These are phyloP conservation scores for Euura lappo DNA, from an alignment of 1,140 invertebrate genomes.

Conservation along the genomic window DNA sequence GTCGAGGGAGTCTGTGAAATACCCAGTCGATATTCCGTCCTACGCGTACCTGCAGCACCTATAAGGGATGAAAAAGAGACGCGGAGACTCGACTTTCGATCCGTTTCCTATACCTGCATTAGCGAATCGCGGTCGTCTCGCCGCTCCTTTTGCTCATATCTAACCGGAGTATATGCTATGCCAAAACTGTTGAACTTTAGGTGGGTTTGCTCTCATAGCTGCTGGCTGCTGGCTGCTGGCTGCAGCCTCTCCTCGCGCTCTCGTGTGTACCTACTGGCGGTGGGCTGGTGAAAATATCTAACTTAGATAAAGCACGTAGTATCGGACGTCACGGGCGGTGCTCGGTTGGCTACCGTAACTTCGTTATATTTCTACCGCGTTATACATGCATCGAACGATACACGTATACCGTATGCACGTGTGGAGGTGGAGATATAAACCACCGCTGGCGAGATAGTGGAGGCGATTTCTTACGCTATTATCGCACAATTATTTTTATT, in stretches of 20 bases:
- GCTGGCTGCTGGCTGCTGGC: too few species aligned
- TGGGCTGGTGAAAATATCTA: background rate
- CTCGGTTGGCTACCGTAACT: background rate
- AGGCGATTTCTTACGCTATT: too few species aligned
- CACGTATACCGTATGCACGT: background rate
- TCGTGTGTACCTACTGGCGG: background rate
- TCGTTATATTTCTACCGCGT: too few species aligned
- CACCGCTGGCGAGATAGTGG: too few species aligned
- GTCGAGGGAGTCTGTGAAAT: too few species aligned
- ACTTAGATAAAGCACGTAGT: constrained; percentile 5
- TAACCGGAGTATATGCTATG: background rate
- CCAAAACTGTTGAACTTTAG: constrained; percentile 3
- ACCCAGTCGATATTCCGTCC: too few species aligned
- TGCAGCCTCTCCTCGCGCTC: background rate
- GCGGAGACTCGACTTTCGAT: too few species aligned
- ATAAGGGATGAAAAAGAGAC: too few species aligned
- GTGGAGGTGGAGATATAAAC: background rate
- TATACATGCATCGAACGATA: too few species aligned
- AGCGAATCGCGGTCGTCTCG: background rate
- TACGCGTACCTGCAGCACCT: too few species aligned
- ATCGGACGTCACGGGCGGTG: background rate
- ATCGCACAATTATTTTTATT: too few species aligned
- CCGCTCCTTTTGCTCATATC: background rate
- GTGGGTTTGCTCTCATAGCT: background rate
- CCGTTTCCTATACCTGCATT: too few species aligned